These are phyloP conservation scores for Anastrepha ludens DNA, from an alignment of 1,140 invertebrate genomes.

Conservation along the genomic window DNA sequence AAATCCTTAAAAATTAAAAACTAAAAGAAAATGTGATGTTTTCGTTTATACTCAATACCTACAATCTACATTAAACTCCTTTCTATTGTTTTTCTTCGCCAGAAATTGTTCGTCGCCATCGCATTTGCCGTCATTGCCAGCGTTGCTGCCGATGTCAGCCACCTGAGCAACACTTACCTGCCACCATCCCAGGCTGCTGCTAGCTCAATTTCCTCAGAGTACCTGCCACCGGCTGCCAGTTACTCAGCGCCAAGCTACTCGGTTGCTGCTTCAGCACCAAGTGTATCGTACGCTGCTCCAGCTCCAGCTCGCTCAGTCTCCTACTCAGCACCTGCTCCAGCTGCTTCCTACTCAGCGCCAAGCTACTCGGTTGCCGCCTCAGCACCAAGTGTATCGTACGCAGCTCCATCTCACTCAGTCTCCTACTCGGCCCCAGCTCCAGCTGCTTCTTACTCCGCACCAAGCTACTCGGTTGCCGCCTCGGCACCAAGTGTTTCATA, in stretches of 20 bases:
- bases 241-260: slow-evolving; percentile 57
- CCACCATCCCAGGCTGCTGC: slow-evolving; percentile 54
- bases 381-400: background rate
- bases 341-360: slow-evolving; percentile 32
- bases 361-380: slow-evolving; percentile 52
- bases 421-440: background rate
- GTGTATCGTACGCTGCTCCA: slow-evolving; percentile 33
- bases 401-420: background rate
- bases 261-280: slow-evolving; percentile 3
- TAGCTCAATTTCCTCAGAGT: slow-evolving; percentile 11
- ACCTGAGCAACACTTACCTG: slow-evolving; percentile 54
- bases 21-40: too few species aligned
- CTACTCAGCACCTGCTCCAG: slow-evolving; percentile 54
- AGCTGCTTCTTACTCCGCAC: slow-evolving; percentile 51
- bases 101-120: slow-evolving; percentile 54
- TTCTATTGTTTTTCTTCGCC: background rate
- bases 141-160: slow-evolving; percentile 56
- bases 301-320: background rate
- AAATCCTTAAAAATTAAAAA: background rate
- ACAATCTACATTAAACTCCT: background rate
- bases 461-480: background rate
- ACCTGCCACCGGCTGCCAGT: slow-evolving; percentile 58
- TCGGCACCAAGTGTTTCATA: too few species aligned
- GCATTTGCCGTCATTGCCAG: slow-evolving; percentile 50
- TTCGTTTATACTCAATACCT: too few species aligned